Conservation (phyloP, 2,113 vertebrate genomes). For the Spheniscus mendiculus region DNA sequence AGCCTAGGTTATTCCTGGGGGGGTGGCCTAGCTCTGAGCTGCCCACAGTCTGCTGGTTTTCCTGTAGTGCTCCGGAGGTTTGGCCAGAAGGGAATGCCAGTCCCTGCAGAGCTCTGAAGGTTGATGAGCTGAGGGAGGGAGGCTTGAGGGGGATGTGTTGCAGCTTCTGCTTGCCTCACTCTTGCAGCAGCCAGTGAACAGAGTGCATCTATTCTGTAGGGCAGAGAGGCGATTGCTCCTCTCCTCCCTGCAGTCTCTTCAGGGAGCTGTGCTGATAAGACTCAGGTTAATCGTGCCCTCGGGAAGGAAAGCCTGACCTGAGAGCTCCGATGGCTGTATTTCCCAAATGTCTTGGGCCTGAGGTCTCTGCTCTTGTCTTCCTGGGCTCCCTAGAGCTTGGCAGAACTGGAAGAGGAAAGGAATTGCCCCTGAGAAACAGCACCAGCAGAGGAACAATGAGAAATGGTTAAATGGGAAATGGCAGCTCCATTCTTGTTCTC, state of each 20-base stretch:
- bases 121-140: not conserved
- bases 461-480: not conserved
- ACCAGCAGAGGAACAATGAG: not conserved
- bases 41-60: not conserved
- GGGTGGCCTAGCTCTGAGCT: not conserved
- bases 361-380: not conserved
- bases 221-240: not conserved
- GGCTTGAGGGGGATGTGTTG: not conserved
- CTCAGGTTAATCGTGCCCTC: not conserved
- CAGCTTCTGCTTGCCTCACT: not conserved
- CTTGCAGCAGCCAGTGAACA: not conserved
- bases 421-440: not conserved
- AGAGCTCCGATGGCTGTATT: not conserved
- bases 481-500: not conserved
- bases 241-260: not conserved
- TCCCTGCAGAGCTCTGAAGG: not conserved
- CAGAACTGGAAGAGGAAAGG: not conserved
- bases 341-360: not conserved
- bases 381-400: not conserved
- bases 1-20: not conserved
- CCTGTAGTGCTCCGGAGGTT: not conserved
- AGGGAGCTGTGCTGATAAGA: not conserved
- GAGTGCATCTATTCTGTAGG: not conserved
- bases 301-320: not conserved
- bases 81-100: not conserved